phyloP scores from a whole-genome alignment of 1,140 invertebrate species.

The Drosophila sp. region DNA sequence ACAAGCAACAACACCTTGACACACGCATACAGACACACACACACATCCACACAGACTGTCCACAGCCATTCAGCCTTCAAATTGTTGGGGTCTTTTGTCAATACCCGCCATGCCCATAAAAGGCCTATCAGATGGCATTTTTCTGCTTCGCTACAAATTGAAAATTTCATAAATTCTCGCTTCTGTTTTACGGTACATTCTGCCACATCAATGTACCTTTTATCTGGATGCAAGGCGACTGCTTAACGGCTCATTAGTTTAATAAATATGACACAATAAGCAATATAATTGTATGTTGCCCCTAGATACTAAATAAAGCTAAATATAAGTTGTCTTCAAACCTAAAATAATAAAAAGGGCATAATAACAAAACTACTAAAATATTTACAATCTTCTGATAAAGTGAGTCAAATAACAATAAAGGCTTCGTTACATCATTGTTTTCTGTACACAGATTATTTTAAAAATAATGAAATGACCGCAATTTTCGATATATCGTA shows the following conservation, averaged over 20 bases:
- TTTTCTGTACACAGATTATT: too few species aligned
- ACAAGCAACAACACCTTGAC: conserved; percentile 36
- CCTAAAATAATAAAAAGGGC: neutral
- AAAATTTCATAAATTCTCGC: conserved; percentile 55
- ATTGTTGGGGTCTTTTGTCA: conserved; percentile 53
- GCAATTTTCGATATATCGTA: too few species aligned
- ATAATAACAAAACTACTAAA: too few species aligned
- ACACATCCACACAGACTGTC: conserved; percentile 20
- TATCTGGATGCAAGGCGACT: conserved; percentile 30
- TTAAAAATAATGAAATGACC: too few species aligned
- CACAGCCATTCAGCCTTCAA: conserved; percentile 47
- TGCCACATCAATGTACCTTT: conserved; percentile 11
- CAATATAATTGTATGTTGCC: conserved; percentile 25
- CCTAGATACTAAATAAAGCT: neutral
- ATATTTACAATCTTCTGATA: too few species aligned
- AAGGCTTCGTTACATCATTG: too few species aligned
- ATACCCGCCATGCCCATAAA: conserved; percentile 54
- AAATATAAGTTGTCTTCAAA: neutral
- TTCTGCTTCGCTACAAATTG: conserved; percentile 64
- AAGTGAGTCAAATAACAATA: too few species aligned
- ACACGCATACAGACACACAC: conserved; percentile 25
- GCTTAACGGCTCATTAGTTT: conserved; percentile 64
- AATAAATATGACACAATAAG: conserved; percentile 42
- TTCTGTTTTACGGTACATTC: conserved; percentile 21
- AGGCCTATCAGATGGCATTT: conserved; percentile 60